Base-by-base conservation (phyloP, 2,888 invertebrate genomes). In the Nectonema munidae region DNA sequence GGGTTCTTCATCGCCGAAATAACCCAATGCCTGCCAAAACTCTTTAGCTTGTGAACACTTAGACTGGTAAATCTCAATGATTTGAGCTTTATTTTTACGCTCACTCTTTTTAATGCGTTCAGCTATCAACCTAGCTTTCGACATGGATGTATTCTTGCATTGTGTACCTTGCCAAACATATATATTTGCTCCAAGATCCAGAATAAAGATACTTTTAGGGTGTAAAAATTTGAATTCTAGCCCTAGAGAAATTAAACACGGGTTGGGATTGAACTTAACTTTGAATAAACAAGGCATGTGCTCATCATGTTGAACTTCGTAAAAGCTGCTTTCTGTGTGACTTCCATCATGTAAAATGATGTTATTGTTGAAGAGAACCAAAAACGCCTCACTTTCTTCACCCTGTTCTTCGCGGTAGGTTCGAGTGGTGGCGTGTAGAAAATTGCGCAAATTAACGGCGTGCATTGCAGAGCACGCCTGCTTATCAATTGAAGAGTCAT, bases 31-130 rank as follows among this genome's bases (percentile, higher is more conserved):
- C 39, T 63, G 59, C 73, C 81, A 77, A 58, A 95, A 89, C 18
- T 71, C 72, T 3, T 59, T 58, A 3, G 69, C 67, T 50, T 89
- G 86, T 41, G 68, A 66, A 1, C 71, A n/a, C n/a, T n/a, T n/a
- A n/a, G n/a, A 71, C 54, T 75, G 72, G 25, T 63, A 61, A 52
- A 79, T 71, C 1, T 73, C 68, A 29, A 73, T 59, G 40, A 95
- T 69, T 49, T 83, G 81, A 1, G 81, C 70, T 52, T 72, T 72
- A 51, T 76, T 77, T 54, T 95, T 95, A 15, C 89, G 63, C 55
- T 99, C 95, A 50, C 81, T 77, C 57, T 89, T 89, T 55, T 86
- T 95, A 41, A 99, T 76, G 56, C 89, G 89, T 54, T 95, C 95
- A 2, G 86, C 75, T 62, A 95, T 68, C 11, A 99, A 59, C 39